phyloP scores from a whole-genome alignment of 2,888 invertebrate genomes.

The Anthophora plumipes region DNA sequence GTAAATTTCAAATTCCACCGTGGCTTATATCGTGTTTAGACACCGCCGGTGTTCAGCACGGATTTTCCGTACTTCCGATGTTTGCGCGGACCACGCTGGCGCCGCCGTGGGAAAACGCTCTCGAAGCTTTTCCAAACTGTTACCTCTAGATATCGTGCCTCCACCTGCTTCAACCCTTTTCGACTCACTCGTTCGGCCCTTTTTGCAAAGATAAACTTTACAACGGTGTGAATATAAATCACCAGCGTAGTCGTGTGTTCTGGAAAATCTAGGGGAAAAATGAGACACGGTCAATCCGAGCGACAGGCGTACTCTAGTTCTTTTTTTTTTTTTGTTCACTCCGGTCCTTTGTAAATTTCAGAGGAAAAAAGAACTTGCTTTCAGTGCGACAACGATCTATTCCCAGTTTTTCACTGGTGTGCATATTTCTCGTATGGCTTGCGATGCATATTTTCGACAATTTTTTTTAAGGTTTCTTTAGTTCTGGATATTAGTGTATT shows the following conservation, averaged over 20 bases:
- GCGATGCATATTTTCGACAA: constrained; percentile 1
- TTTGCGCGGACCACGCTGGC: constrained; percentile 11
- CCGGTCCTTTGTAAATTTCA: constrained; percentile 13
- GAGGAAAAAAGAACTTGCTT: neutral
- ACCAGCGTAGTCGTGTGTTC: constrained; percentile 15
- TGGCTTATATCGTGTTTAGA: constrained; percentile 40
- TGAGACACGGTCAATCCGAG: constrained; percentile 24
- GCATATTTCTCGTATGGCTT: neutral
- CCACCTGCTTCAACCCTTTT: neutral
- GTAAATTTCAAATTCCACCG: constrained; percentile 57
- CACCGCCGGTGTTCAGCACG: constrained; percentile 14
- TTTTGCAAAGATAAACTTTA: constrained; percentile 51
- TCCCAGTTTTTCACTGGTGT: neutral
- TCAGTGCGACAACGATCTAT: too few relatives aligned
- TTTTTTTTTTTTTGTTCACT: too few relatives aligned
- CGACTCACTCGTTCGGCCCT: neutral
- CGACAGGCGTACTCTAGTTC: constrained; percentile 34
- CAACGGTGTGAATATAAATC: constrained; percentile 46
- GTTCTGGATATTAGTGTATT: too few relatives aligned
- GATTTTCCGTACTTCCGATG: constrained; percentile 26
- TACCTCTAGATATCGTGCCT: neutral
- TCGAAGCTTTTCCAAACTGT: constrained; percentile 42
- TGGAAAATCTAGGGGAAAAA: constrained; percentile 42
- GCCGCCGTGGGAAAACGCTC: constrained; percentile 21
- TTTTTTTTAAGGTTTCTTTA: neutral